Conservation (phyloP, 2,888 invertebrate species). For the Dasysyrphus tricinctus region DNA sequence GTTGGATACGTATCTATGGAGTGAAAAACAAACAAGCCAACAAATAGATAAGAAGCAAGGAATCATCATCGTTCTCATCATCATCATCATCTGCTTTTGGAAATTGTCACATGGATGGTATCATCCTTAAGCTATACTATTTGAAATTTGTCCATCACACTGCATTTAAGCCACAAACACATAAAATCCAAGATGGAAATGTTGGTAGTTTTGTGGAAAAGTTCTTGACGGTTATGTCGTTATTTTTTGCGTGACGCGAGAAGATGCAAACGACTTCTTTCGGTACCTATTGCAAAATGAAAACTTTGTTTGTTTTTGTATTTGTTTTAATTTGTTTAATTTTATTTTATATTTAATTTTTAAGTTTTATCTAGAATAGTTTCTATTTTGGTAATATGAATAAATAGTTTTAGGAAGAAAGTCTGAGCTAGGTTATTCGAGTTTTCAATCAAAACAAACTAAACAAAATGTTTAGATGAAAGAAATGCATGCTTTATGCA, state of each 20-base stretch:
- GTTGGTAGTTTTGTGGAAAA: conserved; percentile 23
- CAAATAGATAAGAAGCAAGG: conserved; percentile 48
- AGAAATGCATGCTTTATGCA: too few species aligned
- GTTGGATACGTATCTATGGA: conserved; percentile 18
- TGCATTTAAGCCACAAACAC: conserved; percentile 19
- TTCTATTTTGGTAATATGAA: neutral
- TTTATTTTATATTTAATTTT: conserved; percentile 3
- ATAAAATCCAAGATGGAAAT: conserved; percentile 34
- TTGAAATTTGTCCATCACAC: conserved; percentile 36
- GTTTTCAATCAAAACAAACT: neutral
- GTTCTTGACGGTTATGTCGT: conserved; percentile 21
- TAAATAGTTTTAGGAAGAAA: neutral
- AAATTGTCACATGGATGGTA: conserved; percentile 51
- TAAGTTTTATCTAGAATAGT: neutral
- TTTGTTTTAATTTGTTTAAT: too few species aligned
- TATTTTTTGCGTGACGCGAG: neutral
- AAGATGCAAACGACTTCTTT: neutral
- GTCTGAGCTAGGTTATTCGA: neutral
- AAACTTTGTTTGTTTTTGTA: conserved; percentile 9
- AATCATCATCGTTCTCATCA: conserved; percentile 6
- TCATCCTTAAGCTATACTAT: conserved; percentile 15
- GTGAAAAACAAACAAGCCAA: conserved; percentile 30
- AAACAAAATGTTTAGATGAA: neutral
- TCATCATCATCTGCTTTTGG: conserved; percentile 37
- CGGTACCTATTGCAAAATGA: neutral